Percentiles rank a stretch among this genome's conserved stretches.
Conservation (phyloP, 2,888 invertebrate genomes). For the Drosophila robusta region DNA sequence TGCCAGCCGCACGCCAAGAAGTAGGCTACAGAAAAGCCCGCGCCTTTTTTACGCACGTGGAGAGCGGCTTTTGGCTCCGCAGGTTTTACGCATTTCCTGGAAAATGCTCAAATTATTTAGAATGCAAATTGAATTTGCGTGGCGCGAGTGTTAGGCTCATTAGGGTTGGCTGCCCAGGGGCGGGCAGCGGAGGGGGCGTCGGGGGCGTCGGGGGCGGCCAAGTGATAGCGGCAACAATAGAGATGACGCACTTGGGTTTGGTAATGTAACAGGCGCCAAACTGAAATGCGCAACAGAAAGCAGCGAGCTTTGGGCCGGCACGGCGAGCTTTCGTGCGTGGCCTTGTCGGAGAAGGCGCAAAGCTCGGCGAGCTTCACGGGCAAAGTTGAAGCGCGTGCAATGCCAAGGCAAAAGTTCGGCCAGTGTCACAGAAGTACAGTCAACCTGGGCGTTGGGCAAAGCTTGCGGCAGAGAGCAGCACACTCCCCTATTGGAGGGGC, state of each 20-base stretch:
- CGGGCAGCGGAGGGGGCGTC: not conserved
- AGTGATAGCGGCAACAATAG: slow-evolving; percentile 52
- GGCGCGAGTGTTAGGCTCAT: slow-evolving; percentile 11
- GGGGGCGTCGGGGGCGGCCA: not conserved
- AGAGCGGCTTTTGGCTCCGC: slow-evolving; percentile 12
- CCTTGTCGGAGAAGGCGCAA: slow-evolving; percentile 46
- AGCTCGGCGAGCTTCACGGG: slow-evolving; percentile 17
- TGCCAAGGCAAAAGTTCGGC: slow-evolving; percentile 75
- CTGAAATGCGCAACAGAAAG: not conserved
- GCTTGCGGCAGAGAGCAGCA: slow-evolving; percentile 16
- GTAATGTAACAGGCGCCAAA: slow-evolving; percentile 34
- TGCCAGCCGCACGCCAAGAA: slow-evolving; percentile 1
- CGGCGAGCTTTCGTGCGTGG: slow-evolving; percentile 14
- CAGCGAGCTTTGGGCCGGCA: not conserved
- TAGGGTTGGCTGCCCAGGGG: not conserved
- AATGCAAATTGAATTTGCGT: slow-evolving; percentile 70
- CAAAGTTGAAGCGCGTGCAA: slow-evolving; percentile 75
- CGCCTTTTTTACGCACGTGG: slow-evolving; percentile 27
- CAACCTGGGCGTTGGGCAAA: slow-evolving; percentile 54
- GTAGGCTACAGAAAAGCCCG: slow-evolving; percentile 16
- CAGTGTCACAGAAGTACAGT: slow-evolving; percentile 76
- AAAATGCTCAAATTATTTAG: slow-evolving; percentile 46
- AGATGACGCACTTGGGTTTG: slow-evolving; percentile 68
- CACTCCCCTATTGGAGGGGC: slow-evolving; percentile 39
- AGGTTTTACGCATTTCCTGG: slow-evolving; percentile 47